Evolutionary conservation across 1,140 invertebrate species (phyloP).

Genomic region (Rhopalosiphum maidis): DNA sequence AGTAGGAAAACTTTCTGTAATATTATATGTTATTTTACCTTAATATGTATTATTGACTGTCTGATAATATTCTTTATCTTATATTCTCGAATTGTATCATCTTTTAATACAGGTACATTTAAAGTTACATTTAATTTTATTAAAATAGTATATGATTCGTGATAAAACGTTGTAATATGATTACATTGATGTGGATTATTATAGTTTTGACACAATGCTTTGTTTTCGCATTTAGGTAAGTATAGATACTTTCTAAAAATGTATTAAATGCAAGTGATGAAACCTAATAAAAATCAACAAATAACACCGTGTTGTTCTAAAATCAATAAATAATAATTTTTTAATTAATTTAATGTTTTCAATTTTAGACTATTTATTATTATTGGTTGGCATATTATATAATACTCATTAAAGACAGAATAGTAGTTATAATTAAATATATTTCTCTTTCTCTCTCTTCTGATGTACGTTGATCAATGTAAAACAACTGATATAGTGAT

Average conservation of each 20-base stretch:
- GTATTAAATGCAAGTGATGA: background rate
- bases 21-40: background rate
- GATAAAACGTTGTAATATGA: background rate
- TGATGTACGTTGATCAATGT: background rate
- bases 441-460: background rate
- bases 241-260: slow-evolving; percentile 33
- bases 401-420: background rate
- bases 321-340: background rate
- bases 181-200: background rate
- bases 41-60: background rate
- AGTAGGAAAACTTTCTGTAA: background rate
- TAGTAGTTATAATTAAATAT: background rate
- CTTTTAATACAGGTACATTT: background rate
- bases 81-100: background rate
- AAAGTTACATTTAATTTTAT: background rate
- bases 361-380: background rate
- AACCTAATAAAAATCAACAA: background rate
- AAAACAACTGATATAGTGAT: background rate
- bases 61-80: background rate
- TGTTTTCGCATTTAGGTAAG: background rate
- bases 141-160: background rate
- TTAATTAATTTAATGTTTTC: background rate
- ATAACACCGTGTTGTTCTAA: background rate
- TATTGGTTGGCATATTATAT: background rate
- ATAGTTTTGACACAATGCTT: background rate